Conservation (phyloP, 2,888 invertebrate genomes). For the Agrypnus murinus region DNA sequence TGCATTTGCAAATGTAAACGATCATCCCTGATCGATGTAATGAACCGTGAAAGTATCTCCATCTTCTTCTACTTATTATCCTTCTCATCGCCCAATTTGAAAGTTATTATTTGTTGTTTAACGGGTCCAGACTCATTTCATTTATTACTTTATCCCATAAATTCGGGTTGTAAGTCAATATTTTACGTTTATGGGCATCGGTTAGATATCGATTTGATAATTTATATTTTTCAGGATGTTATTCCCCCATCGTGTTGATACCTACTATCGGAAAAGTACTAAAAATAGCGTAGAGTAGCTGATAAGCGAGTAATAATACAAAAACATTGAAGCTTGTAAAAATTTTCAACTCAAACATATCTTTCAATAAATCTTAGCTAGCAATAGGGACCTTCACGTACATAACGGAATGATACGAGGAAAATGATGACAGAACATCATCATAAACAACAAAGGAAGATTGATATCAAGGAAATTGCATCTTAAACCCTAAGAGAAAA, state of each 20-base stretch:
- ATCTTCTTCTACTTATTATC: no score
- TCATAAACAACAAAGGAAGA: slow-evolving; percentile 53
- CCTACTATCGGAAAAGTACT: slow-evolving; percentile 1
- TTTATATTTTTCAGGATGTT: slow-evolving; percentile 15
- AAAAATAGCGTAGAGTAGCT: slow-evolving; percentile 4
- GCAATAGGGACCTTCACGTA: slow-evolving; percentile 15
- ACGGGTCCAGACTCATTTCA: no score
- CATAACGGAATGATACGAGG: slow-evolving; percentile 35
- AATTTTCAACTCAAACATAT: background rate
- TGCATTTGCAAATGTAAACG: no score
- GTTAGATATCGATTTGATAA: no score
- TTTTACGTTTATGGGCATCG: no score
- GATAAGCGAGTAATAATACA: background rate
- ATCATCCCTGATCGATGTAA: no score
- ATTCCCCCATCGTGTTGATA: background rate
- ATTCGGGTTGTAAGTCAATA: no score
- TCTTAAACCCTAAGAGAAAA: slow-evolving; percentile 52
- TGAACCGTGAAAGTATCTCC: no score
- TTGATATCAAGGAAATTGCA: slow-evolving; percentile 54
- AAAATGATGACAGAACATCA: slow-evolving; percentile 50
- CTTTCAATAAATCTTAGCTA: slow-evolving; percentile 22
- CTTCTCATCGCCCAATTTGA: no score
- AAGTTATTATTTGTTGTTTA: no score
- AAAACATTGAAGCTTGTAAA: background rate
- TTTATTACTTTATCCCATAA: no score